phyloP scores from a whole-genome alignment of 1,140 invertebrate genomes.

The Tetramorium alpestre region DNA sequence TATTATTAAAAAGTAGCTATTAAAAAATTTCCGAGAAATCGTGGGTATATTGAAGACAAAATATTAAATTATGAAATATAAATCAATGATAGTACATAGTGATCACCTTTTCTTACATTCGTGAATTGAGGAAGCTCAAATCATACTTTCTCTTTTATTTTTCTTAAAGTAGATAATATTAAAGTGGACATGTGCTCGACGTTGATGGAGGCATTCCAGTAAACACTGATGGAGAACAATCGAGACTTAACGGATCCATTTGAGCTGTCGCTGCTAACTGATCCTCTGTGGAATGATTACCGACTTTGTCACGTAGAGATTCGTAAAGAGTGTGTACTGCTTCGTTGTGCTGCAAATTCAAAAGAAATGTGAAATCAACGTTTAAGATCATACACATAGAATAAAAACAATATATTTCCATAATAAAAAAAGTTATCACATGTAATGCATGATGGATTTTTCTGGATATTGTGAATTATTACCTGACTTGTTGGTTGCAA shows the following conservation, averaged over 20 bases:
- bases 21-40: constrained; percentile 10
- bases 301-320: constrained; percentile 92
- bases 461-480: constrained; percentile 36
- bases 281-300: constrained; percentile 88
- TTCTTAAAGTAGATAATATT: constrained; percentile 18
- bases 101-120: neutral
- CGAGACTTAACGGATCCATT: constrained; percentile 88
- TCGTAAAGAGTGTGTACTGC: constrained; percentile 93
- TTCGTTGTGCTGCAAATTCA: constrained; percentile 91
- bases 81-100: constrained; percentile 5
- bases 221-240: constrained; percentile 90
- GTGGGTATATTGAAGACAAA: neutral
- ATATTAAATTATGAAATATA: constrained; percentile 16
- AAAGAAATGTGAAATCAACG: constrained; percentile 52
- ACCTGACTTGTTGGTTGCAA: constrained; percentile 91
- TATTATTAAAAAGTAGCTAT: constrained; percentile 24
- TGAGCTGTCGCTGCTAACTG: constrained; percentile 86
- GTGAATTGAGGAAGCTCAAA: neutral
- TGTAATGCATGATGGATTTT: neutral
- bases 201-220: constrained; percentile 62
- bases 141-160: neutral
- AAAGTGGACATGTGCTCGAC: constrained; percentile 43
- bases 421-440: neutral
- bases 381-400: constrained; percentile 31
- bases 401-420: neutral